These are phyloP conservation scores for Psilopsiagon aymara DNA, from an alignment of 2,113 vertebrate species.

Conservation along the genomic window DNA sequence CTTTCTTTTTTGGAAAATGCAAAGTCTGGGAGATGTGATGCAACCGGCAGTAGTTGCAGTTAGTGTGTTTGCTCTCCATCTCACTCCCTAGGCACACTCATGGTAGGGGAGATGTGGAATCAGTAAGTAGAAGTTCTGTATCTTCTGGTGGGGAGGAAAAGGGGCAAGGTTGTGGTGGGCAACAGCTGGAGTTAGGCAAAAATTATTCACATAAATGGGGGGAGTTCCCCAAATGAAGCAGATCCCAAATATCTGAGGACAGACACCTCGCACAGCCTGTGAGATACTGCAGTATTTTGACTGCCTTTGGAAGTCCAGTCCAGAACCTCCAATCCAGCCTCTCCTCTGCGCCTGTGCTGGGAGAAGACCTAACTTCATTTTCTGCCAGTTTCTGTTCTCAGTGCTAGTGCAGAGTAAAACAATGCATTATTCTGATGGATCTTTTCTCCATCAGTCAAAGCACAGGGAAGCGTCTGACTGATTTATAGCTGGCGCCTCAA, in stretches of 20 bases:
- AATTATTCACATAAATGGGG: not conserved
- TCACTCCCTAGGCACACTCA: not conserved
- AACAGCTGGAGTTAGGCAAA: not conserved
- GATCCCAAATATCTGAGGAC: not conserved
- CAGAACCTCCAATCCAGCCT: not conserved
- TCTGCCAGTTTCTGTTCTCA: not conserved
- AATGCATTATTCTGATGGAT: not conserved
- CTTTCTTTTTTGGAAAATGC: not conserved
- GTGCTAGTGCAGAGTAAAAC: not conserved
- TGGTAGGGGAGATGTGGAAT: not conserved
- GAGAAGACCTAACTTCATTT: not conserved
- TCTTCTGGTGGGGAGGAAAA: no score
- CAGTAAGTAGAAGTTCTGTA: not conserved
- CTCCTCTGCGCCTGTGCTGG: not conserved
- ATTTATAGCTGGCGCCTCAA: not conserved
- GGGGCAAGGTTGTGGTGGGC: not conserved
- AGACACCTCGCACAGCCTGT: not conserved
- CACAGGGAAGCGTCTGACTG: not conserved
- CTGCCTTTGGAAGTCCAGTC: not conserved
- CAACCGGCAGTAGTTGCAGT: not conserved
- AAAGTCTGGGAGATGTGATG: not conserved
- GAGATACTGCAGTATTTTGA: not conserved
- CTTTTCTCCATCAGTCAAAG: not conserved
- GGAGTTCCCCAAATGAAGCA: not conserved
- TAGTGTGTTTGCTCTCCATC: not conserved